phyloP scores from a whole-genome alignment of 2,113 vertebrate genomes.

The Odocoileus virginianus region DNA sequence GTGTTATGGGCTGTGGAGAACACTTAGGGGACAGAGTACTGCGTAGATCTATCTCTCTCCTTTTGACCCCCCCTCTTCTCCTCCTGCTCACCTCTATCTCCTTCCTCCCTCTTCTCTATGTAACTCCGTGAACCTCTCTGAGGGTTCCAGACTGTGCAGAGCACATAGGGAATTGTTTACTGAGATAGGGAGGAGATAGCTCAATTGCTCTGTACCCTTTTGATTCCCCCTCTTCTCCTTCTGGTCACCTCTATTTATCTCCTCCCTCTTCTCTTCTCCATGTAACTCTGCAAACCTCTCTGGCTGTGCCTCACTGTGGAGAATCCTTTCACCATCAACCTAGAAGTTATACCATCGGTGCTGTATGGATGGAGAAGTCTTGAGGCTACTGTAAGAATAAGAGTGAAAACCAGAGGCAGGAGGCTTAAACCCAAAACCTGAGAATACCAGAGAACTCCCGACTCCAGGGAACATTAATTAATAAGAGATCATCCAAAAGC shows the following conservation, averaged over 20 bases:
- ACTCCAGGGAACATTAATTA: background rate
- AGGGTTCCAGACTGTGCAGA: no score
- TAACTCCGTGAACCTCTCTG: no score
- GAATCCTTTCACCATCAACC: background rate
- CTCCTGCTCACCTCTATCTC: background rate
- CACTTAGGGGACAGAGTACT: background rate
- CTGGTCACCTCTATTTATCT: no score
- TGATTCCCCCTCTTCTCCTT: no score
- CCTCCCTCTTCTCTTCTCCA: background rate
- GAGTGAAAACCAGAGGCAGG: background rate
- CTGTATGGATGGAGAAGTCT: background rate
- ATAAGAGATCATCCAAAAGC: background rate
- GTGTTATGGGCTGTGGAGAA: background rate
- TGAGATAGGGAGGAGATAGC: no score
- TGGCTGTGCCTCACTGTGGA: background rate
- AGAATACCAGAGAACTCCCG: background rate
- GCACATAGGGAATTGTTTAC: no score
- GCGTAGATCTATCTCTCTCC: background rate
- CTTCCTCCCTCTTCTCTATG: no score
- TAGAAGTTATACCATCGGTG: background rate
- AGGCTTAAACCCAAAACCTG: background rate
- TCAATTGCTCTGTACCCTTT: no score
- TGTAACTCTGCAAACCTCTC: background rate
- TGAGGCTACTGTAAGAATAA: background rate
- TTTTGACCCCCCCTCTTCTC: background rate